Evolutionary conservation across 2,113 vertebrate genomes (phyloP).

Genomic region (Bambusicola thoracicus): DNA sequence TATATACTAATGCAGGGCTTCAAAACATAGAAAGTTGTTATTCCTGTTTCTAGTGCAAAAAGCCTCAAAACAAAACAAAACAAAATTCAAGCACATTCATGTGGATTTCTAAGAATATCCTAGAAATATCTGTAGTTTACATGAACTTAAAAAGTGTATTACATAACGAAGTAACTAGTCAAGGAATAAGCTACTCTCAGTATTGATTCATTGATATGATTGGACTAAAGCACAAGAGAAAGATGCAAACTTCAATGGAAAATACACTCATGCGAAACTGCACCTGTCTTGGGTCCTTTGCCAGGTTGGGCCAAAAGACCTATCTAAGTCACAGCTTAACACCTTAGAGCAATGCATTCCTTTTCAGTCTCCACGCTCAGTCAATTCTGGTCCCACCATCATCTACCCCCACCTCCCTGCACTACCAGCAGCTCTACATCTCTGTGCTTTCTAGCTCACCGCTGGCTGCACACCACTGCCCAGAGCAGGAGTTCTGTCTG

Average conservation of each 20-base stretch:
- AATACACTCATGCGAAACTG: neutral
- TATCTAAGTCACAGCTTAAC: neutral
- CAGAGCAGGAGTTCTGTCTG: neutral
- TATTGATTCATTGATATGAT: neutral
- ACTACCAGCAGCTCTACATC: neutral
- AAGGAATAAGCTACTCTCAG: neutral
- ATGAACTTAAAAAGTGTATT: neutral
- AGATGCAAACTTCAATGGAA: neutral
- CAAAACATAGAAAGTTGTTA: neutral
- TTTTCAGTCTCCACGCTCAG: neutral
- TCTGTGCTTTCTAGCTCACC: neutral
- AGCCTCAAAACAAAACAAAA: neutral
- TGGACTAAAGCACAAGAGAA: neutral
- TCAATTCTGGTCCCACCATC: fast-evolving
- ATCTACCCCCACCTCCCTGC: neutral
- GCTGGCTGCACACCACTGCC: fast-evolving
- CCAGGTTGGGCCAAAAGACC: neutral
- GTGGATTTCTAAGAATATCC: neutral
- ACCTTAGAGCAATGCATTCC: neutral
- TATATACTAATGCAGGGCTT: neutral
- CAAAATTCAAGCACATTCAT: neutral
- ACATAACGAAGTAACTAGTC: neutral
- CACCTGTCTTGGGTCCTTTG: neutral
- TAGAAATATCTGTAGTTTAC: neutral
- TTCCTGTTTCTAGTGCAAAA: neutral